phyloP scores from a whole-genome alignment of 2,888 invertebrate genomes.

The Morpho achilles region DNA sequence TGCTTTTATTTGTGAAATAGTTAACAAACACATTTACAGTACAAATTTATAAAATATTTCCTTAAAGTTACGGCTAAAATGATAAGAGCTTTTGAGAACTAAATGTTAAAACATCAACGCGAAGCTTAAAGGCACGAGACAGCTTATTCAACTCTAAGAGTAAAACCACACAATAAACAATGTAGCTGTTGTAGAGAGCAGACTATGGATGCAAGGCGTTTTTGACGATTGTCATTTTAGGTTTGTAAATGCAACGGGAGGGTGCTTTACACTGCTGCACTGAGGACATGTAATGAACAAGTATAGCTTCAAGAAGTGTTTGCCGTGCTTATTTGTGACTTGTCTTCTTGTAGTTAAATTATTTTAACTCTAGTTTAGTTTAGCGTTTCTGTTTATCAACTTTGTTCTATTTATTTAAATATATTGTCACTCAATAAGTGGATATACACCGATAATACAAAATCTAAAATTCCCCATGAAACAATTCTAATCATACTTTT shows the following conservation, averaged over 20 bases:
- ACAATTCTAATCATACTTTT: no score
- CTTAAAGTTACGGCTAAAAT: no score
- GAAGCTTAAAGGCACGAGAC: slow-evolving; percentile 6
- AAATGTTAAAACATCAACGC: slow-evolving; percentile 3
- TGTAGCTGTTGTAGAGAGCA: slow-evolving; percentile 10
- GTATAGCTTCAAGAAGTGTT: slow-evolving; percentile 13
- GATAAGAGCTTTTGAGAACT: no score
- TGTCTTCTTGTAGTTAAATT: neutral
- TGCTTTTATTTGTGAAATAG: no score
- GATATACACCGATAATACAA: no score
- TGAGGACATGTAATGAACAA: slow-evolving; percentile 9
- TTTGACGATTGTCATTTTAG: slow-evolving; percentile 49
- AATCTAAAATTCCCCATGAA: no score
- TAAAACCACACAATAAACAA: slow-evolving; percentile 12
- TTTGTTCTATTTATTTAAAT: no score
- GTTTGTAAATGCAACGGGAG: slow-evolving; percentile 15
- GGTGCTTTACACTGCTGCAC: slow-evolving; percentile 4
- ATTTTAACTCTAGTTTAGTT: no score
- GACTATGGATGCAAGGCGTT: slow-evolving; percentile 18
- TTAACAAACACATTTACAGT: no score
- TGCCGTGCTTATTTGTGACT: slow-evolving; percentile 8
- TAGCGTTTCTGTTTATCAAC: no score
- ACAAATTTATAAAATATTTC: no score
- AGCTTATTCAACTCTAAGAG: slow-evolving; percentile 10
- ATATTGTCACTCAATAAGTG: no score